Evolutionary conservation across 1,140 invertebrate genomes (phyloP).

Genomic region (Anastatus disparis): DNA sequence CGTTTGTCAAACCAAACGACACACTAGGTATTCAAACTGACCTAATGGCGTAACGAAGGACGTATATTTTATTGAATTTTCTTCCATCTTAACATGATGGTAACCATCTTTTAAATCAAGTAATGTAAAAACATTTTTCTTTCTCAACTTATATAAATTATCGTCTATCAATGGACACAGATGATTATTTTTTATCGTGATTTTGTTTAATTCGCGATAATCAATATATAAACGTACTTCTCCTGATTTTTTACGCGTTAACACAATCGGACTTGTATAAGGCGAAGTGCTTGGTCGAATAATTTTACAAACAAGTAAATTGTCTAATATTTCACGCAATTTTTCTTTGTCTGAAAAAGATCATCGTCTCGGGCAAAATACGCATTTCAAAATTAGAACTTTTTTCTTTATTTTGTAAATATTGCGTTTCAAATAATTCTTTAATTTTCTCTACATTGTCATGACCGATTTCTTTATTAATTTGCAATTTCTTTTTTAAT

Average conservation of each 20-base stretch:
- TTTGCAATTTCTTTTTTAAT: background rate
- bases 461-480: background rate
- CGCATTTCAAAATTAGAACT: constrained; percentile 2
- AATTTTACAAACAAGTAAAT: constrained; percentile 38
- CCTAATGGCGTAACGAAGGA: constrained; percentile 24
- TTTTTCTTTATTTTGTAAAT: background rate
- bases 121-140: constrained; percentile 20
- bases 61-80: constrained; percentile 36
- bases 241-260: background rate
- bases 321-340: background rate
- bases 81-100: constrained; percentile 24
- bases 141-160: background rate
- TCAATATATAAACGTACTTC: constrained; percentile 59
- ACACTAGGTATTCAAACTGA: constrained; percentile 36
- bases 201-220: constrained; percentile 63
- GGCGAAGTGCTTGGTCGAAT: constrained; percentile 57
- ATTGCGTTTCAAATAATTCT: background rate
- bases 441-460: background rate
- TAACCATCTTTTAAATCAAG: constrained; percentile 38
- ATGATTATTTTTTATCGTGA: constrained; percentile 51
- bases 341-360: constrained; percentile 29
- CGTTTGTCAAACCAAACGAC: constrained; percentile 44
- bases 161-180: background rate
- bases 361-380: constrained; percentile 17
- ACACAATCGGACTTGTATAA: constrained; percentile 61